Evolutionary conservation across 2,797 vertebrate genomes (phyloP).

Genomic region (Hafferia zeledoni): DNA sequence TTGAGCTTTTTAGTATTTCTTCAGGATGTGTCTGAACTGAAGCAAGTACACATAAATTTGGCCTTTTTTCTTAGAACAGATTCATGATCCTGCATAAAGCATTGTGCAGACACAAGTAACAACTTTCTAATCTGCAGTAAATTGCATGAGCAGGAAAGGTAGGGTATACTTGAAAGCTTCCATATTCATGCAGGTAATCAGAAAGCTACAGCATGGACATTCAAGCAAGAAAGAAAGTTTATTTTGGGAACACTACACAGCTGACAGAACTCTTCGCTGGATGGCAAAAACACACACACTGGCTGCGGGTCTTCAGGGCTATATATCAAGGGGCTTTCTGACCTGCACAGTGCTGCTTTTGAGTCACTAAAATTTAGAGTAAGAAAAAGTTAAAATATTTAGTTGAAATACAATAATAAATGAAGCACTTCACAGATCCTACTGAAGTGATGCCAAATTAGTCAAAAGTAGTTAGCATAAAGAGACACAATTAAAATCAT

Average conservation of each 20-base stretch:
- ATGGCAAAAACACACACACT: too few relatives aligned
- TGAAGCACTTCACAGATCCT: not conserved
- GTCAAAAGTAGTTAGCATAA: not conserved
- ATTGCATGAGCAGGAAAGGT: not conserved
- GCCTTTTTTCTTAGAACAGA: not conserved
- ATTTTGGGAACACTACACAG: too few relatives aligned
- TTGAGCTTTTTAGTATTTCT: not conserved
- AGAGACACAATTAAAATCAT: conserved; percentile 18
- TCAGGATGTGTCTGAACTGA: not conserved
- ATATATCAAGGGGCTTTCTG: too few relatives aligned
- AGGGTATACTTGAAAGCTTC: not conserved
- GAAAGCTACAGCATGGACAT: too few relatives aligned
- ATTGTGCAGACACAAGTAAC: not conserved
- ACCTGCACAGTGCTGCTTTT: not conserved
- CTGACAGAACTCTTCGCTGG: too few relatives aligned
- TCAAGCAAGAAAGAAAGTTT: too few relatives aligned
- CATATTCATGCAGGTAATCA: too few relatives aligned
- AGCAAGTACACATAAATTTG: not conserved
- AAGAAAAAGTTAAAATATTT: not conserved
- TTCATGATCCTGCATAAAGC: not conserved
- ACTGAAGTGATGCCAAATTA: not conserved
- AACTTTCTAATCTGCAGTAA: not conserved
- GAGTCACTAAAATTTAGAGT: not conserved
- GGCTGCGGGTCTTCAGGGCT: too few relatives aligned
- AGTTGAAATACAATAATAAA: not conserved